Evolutionary conservation across 2,888 invertebrate species (phyloP).

Genomic region (Amblyjoppa proteus): DNA sequence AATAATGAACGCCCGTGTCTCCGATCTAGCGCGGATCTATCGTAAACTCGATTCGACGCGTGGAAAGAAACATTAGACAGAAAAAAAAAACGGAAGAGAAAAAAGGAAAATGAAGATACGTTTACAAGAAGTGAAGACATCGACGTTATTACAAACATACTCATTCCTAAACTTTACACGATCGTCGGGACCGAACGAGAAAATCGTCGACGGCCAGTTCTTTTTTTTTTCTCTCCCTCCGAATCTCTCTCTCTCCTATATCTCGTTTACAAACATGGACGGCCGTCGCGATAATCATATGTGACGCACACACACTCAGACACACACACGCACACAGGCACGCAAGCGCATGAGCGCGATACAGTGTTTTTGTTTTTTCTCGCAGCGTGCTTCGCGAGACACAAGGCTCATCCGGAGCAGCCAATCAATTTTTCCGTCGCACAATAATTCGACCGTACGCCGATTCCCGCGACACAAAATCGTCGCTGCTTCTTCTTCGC

Average conservation of each 20-base stretch:
- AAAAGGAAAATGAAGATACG: slow-evolving; percentile 15
- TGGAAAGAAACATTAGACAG: slow-evolving; percentile 11
- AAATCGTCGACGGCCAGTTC: slow-evolving; percentile 27
- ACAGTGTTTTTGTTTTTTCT: slow-evolving; percentile 23
- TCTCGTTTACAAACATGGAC: slow-evolving; percentile 41
- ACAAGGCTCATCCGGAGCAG: neutral
- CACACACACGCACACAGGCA: neutral
- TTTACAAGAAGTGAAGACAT: slow-evolving; percentile 42
- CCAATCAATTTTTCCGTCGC: slow-evolving; percentile 37
- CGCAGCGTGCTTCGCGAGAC: slow-evolving; percentile 42
- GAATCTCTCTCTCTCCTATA: slow-evolving; percentile 11
- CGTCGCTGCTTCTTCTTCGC: slow-evolving; percentile 20
- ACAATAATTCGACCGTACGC: slow-evolving; percentile 59
- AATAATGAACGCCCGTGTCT: slow-evolving; percentile 43
- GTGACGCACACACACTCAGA: neutral
- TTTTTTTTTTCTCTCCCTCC: neutral
- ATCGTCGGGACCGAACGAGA: slow-evolving; percentile 23
- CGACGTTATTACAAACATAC: slow-evolving; percentile 41
- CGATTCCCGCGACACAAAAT: slow-evolving; percentile 53
- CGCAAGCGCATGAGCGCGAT: slow-evolving; percentile 4
- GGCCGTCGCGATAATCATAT: slow-evolving; percentile 39
- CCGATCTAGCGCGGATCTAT: slow-evolving; percentile 9
- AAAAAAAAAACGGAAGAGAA: slow-evolving; percentile 31
- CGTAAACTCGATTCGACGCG: slow-evolving; percentile 6
- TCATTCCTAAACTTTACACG: slow-evolving; percentile 37